Evolutionary conservation across 2,888 invertebrate genomes (phyloP).

Genomic region (Agrotis puta): DNA sequence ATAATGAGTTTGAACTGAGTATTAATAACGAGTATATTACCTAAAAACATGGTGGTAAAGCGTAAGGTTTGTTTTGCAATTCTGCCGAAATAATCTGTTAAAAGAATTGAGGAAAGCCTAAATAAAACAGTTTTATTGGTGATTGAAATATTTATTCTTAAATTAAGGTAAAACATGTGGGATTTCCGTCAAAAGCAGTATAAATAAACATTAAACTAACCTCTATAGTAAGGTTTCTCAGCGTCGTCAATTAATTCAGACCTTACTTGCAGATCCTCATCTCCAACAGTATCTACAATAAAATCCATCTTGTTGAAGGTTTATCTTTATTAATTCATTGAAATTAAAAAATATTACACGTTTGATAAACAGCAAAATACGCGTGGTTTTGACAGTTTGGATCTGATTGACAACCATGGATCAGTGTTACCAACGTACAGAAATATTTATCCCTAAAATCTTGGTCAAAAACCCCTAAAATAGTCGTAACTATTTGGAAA

Average conservation of each 20-base stretch:
- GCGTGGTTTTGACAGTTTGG: slow-evolving; percentile 57
- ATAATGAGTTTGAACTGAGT: not conserved
- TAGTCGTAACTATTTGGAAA: no score
- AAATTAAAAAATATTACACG: slow-evolving; percentile 23
- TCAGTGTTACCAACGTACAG: no score
- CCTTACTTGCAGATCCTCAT: slow-evolving; percentile 82
- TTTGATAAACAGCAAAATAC: slow-evolving; percentile 37
- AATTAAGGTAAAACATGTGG: not conserved
- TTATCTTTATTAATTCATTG: slow-evolving; percentile 12
- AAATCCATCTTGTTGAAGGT: slow-evolving; percentile 86
- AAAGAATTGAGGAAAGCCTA: not conserved
- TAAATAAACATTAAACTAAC: slow-evolving; percentile 73
- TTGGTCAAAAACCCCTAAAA: no score
- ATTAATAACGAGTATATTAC: no score
- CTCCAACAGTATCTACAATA: slow-evolving; percentile 90
- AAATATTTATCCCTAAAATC: no score
- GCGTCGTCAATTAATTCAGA: slow-evolving; percentile 77
- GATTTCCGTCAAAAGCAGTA: not conserved
- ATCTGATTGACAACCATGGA: slow-evolving; percentile 25
- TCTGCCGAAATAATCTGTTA: no score
- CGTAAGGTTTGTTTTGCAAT: no score
- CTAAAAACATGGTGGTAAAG: no score
- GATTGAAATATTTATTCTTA: no score
- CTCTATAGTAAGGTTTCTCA: slow-evolving; percentile 82
- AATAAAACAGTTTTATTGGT: not conserved